A percentile compares a stretch with the other conserved stretches of the same genome.
These are phyloP conservation scores for Campoplex nolae DNA, from an alignment of 2,888 invertebrate genomes.

Conservation along the genomic window DNA sequence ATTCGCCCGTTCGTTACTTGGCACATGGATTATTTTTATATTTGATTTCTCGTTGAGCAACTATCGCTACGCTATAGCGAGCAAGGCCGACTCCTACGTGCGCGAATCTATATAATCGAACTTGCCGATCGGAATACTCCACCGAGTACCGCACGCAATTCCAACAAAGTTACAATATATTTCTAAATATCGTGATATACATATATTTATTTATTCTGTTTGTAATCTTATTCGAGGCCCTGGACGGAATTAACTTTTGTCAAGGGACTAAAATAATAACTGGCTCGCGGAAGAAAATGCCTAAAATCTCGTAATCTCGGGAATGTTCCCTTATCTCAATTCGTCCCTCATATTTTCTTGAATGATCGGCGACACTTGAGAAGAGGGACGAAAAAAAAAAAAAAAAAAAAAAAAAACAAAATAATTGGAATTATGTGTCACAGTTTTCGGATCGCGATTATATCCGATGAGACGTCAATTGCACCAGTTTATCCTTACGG, in stretches of 20 bases:
- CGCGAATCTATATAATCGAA: neutral
- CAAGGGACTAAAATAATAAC: constrained; percentile 29
- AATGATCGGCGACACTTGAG: neutral
- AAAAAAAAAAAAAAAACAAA: neutral
- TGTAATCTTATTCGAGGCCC: constrained; percentile 59
- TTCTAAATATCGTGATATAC: neutral
- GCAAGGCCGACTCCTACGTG: constrained; percentile 12
- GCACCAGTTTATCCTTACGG: constrained; percentile 48
- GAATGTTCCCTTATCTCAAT: constrained; percentile 62
- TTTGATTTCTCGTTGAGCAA: constrained; percentile 67
- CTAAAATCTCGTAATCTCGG: constrained; percentile 63
- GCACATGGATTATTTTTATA: constrained; percentile 55
- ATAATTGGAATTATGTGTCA: constrained; percentile 22
- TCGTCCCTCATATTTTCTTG: neutral
- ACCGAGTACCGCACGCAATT: neutral
- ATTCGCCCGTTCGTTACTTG: constrained; percentile 51
- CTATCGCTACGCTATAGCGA: constrained; percentile 66
- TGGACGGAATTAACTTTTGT: constrained; percentile 68
- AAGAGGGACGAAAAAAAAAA: neutral
- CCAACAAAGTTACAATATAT: constrained; percentile 34
- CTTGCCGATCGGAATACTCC: neutral
- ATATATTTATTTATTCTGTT: constrained; percentile 17
- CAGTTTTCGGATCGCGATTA: constrained; percentile 19
- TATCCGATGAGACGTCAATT: constrained; percentile 47
- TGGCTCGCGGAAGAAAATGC: constrained; percentile 6